Base-by-base conservation (phyloP, 1,140 invertebrate species). In the Helicoverpa zea region DNA sequence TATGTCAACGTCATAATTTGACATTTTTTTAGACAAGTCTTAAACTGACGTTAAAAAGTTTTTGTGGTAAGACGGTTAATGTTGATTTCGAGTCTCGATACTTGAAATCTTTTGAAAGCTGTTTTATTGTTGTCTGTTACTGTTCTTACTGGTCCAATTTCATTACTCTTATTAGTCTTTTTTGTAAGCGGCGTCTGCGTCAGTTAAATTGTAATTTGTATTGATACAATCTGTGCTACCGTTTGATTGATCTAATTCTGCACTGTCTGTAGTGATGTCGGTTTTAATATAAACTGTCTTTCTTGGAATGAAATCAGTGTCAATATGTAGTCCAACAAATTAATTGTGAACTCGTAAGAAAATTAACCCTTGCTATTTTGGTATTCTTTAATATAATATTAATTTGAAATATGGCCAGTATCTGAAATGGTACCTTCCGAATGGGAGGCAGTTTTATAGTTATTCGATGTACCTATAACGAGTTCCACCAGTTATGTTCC, bases 91-190 rank as follows among this genome's bases (percentile, higher is more conserved):
- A 64, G 75, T 43, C 35, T 54, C 18, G 74, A 63, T 54, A 64
- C 74, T 77, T 64, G 70, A 73, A 77, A 59, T 64, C 56, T 75
- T 75, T 75, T 64, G 75, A 77, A 66, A 64, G 23, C 23, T 13
- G 43, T 51, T 76, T 76, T 51, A 76, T 76, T 76, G 73, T 61
- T 58, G 56, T n/a, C 43, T 61, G 58, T 51, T 76, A 14, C 18
- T 63, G 68, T 49, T 72, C 68, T 51, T 76, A 14, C 18, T 63
- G 68, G 68, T 72, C 68, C 49, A 13, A 23, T 72, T 68, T 68
- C 16, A 14, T 54, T 52, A 72, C 29, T 52, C 49, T 52, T 52
- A 70, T 54, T 72, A 12, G 49, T 54, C 35, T 47, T 16, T 35
- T n/a, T 58, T 74, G 18, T 74, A 49, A 61, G 29, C 18, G 23